Evolutionary conservation across 2,113 vertebrate genomes (phyloP).

Genomic region (Bujurquina vittata): DNA sequence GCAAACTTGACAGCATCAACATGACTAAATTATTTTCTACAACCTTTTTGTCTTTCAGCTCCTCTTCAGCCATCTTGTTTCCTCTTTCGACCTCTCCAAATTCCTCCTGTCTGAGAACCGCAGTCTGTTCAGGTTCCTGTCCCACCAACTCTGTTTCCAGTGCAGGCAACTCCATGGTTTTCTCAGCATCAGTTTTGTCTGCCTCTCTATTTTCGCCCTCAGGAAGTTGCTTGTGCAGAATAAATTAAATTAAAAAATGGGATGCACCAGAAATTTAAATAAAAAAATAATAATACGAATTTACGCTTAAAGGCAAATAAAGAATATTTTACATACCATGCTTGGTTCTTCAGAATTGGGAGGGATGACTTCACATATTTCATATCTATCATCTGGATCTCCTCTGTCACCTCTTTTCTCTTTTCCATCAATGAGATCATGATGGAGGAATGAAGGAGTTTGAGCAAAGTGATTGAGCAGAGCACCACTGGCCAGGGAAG

Average conservation of each 20-base stretch:
- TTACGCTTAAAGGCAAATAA: neutral
- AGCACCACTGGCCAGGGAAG: conserved; percentile 15
- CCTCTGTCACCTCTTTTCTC: neutral
- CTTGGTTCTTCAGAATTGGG: conserved; percentile 37
- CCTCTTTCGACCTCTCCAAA: conserved; percentile 61
- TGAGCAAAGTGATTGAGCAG: conserved; percentile 15
- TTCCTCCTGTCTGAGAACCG: conserved; percentile 49
- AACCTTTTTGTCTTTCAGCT: conserved; percentile 78
- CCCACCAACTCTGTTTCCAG: conserved; percentile 33
- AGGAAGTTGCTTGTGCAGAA: neutral
- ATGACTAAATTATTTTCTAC: neutral
- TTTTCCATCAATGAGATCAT: neutral
- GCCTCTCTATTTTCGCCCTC: conserved; percentile 19
- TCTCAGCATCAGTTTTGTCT: neutral
- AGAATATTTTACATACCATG: conserved; percentile 53
- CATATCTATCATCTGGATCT: conserved; percentile 13
- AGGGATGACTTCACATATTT: conserved; percentile 36
- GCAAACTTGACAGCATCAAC: neutral
- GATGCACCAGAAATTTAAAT: neutral
- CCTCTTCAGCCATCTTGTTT: conserved; percentile 38
- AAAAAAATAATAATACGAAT: neutral
- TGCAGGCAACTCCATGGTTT: conserved; percentile 24
- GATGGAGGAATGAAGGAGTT: conserved; percentile 3
- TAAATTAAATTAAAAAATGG: neutral
- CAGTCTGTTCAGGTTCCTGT: conserved; percentile 23